Base-by-base conservation (phyloP, 2,797 vertebrate genomes). In the Coreius guichenoti region DNA sequence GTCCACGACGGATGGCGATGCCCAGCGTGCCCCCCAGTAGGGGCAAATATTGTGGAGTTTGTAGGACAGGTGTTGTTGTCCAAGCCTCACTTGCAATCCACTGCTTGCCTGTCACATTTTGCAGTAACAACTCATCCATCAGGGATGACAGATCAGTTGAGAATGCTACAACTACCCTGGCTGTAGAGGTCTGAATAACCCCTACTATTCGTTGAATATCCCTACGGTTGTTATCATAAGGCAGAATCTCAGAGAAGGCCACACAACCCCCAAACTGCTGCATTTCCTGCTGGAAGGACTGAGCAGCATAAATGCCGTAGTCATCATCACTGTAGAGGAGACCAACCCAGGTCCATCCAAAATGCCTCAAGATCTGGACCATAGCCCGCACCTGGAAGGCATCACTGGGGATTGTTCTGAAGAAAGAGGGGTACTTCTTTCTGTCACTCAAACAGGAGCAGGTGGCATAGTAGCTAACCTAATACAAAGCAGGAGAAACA, bases 381-480 rank as follows among this genome's bases (percentile, higher is more conserved):
- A 77, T 77, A 58, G 74, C 74, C 51, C 7, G 31, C 3, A 77
- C 74, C 33, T 88, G 95, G 84, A 93, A 94, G n/a, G 90, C 88
- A 82, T 96, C 95, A 86, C 94, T 95, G 17, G 94, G 93, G 77
- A 95, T 94, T 36, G 95, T 91, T 73, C 91, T 89, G 80, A 92
- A 89, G 78, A 92, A 92, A 65, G 91, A 91, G 5, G 91, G 91
- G 47, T 91, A 92, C 63, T 87, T 85, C 49, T 13, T 74, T 16
- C 89, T 91, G 68, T 90, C 85, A 86, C 91, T 92, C 54, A 92
- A 85, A 81, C 91, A 92, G 56, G 90, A 90, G 70, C 91, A 91
- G 13, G 91, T 96, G 33, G 94, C 91, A 90, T 88, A 94, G 83
- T 93, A 92, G 89, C 94, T 95, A 77, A 95, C 93, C 94, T 94